Evolutionary conservation across 1,140 invertebrate genomes (phyloP).

Genomic region (Scaptomyza montana): DNA sequence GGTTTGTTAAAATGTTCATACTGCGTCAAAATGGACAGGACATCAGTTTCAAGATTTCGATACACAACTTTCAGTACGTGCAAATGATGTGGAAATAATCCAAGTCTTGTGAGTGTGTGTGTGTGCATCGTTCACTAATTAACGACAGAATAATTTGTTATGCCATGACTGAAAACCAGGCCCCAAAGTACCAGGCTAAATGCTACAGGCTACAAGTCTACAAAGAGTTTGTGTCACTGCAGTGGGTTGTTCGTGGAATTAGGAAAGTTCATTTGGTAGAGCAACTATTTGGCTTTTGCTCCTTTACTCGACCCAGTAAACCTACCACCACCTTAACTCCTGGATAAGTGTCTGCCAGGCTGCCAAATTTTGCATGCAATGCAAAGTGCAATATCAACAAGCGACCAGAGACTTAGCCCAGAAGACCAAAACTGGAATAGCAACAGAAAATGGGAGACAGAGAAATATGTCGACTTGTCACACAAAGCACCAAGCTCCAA

Average conservation of each 20-base stretch:
- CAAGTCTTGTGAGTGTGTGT: slow-evolving; percentile 53
- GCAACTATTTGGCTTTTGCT: slow-evolving; percentile 76
- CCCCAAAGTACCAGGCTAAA: slow-evolving; percentile 3
- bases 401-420: slow-evolving; percentile 23
- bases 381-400: slow-evolving; percentile 80
- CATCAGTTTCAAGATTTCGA: slow-evolving; percentile 24
- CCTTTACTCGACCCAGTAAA: slow-evolving; percentile 19
- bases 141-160: slow-evolving; percentile 78
- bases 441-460: not conserved
- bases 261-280: slow-evolving; percentile 76
- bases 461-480: slow-evolving; percentile 73
- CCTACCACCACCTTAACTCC: slow-evolving; percentile 6
- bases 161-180: slow-evolving; percentile 57
- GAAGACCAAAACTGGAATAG: slow-evolving; percentile 21
- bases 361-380: slow-evolving; percentile 73
- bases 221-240: not conserved
- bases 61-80: slow-evolving; percentile 47
- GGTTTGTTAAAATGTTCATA: slow-evolving; percentile 41
- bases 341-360: slow-evolving; percentile 14
- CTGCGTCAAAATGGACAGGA: slow-evolving; percentile 47
- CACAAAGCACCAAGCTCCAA: slow-evolving; percentile 61
- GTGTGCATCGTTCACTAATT: slow-evolving; percentile 69
- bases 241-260: slow-evolving; percentile 42
- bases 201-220: not conserved
- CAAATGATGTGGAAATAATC: slow-evolving; percentile 77